Evolutionary conservation across 2,888 invertebrate species (phyloP).

Genomic region (Campaea margaritaria): DNA sequence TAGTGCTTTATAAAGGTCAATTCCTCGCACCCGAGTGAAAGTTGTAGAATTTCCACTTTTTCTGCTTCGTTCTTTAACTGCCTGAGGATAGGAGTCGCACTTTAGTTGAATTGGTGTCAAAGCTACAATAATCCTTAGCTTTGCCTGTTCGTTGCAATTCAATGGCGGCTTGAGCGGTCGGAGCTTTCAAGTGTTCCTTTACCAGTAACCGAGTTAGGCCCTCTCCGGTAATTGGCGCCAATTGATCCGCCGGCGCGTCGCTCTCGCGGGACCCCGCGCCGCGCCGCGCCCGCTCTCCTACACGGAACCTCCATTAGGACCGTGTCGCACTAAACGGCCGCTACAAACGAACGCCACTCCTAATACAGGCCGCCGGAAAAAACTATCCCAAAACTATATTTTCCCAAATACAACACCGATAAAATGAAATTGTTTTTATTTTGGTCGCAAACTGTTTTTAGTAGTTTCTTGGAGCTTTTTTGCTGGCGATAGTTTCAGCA

Average conservation of each 20-base stretch:
- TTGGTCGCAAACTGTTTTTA: background rate
- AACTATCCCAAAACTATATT: constrained; percentile 20
- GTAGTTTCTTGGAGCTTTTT: background rate
- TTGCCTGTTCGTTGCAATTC: too few species aligned
- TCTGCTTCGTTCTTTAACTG: too few species aligned
- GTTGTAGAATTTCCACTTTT: too few species aligned
- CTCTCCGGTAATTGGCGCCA: constrained; percentile 33
- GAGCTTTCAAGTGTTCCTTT: constrained; percentile 5
- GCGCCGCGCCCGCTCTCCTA: constrained; percentile 13
- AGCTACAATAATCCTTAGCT: too few species aligned
- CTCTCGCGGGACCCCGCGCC: background rate
- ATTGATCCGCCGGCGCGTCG: constrained; percentile 20
- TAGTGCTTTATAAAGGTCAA: too few species aligned
- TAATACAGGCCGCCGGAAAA: constrained; percentile 18
- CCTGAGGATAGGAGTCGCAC: too few species aligned
- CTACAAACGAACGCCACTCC: constrained; percentile 35
- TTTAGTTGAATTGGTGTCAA: too few species aligned
- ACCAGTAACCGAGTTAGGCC: constrained; percentile 27
- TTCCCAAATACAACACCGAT: constrained; percentile 9
- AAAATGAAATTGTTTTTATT: constrained; percentile 10
- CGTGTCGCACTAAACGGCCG: constrained; percentile 16
- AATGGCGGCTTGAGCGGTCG: background rate
- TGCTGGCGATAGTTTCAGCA: too few species aligned
- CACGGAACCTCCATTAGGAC: constrained; percentile 31
- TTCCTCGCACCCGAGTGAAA: too few species aligned